phyloP scores from a whole-genome alignment of 2,888 invertebrate genomes.

The Tuberolachnus salignus region DNA sequence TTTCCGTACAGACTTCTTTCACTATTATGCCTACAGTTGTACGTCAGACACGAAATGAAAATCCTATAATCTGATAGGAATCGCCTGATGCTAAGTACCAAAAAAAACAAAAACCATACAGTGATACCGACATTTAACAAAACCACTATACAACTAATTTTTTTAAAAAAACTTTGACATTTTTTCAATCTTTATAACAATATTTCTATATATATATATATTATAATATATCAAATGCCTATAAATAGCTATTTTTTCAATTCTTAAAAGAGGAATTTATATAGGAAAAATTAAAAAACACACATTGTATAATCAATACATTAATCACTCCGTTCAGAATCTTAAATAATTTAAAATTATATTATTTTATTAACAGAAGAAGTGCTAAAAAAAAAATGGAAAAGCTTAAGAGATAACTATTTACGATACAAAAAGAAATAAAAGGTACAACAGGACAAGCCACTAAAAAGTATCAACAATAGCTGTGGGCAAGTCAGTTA shows the following conservation, averaged over 20 bases:
- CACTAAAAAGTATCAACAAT: constrained; percentile 22
- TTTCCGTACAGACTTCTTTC: constrained; percentile 60
- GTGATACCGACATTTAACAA: no score
- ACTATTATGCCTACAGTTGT: constrained; percentile 61
- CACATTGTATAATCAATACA: background rate
- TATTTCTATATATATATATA: no score
- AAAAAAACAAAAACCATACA: constrained; percentile 21
- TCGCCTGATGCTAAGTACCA: constrained; percentile 34
- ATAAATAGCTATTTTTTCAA: no score
- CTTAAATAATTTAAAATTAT: constrained; percentile 29
- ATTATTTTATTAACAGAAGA: constrained; percentile 9
- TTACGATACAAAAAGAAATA: constrained; percentile 36
- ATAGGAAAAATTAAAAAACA: no score
- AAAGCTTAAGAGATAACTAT: constrained; percentile 32
- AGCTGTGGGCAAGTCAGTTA: constrained; percentile 28
- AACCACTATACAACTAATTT: no score
- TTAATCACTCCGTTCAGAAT: background rate
- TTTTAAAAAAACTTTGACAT: no score
- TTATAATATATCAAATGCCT: no score
- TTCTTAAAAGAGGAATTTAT: no score
- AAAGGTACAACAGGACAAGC: constrained; percentile 32
- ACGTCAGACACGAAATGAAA: constrained; percentile 44
- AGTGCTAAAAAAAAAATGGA: constrained; percentile 17
- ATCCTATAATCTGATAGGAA: constrained; percentile 35
- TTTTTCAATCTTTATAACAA: no score